Evolutionary conservation across 2,888 invertebrate species (phyloP).

Genomic region (Torymus texanus): DNA sequence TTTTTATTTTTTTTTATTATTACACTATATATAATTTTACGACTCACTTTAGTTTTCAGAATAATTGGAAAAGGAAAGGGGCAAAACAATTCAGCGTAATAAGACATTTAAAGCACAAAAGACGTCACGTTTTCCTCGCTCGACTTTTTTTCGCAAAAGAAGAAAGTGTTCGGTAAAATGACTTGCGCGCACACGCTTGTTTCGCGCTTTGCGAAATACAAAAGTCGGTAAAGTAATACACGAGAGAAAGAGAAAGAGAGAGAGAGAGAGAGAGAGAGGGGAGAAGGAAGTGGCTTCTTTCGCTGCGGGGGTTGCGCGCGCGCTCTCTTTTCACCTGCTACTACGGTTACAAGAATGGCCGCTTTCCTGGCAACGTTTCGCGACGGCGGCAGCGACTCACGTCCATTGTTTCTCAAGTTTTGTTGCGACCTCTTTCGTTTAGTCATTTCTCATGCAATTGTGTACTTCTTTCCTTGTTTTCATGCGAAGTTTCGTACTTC

Average conservation of each 20-base stretch:
- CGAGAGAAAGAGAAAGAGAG: not conserved
- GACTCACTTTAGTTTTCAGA: too few species aligned
- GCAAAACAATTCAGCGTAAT: too few species aligned
- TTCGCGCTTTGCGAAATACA: conserved; percentile 17
- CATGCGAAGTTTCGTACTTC: conserved; percentile 11
- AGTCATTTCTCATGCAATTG: conserved; percentile 47
- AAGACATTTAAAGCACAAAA: too few species aligned
- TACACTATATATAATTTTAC: too few species aligned
- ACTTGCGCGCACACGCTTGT: conserved; percentile 1
- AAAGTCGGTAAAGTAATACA: conserved; percentile 42
- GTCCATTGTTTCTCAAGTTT: conserved; percentile 44
- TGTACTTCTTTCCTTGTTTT: conserved; percentile 34
- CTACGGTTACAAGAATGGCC: conserved; percentile 36
- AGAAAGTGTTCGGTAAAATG: conserved; percentile 6
- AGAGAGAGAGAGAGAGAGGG: not conserved
- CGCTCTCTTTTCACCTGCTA: conserved; percentile 39
- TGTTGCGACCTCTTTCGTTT: conserved; percentile 41
- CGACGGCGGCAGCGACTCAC: not conserved
- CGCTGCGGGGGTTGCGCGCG: not conserved
- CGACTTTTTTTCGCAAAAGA: not conserved
- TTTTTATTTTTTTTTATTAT: too few species aligned
- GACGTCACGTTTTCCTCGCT: too few species aligned
- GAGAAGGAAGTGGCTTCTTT: conserved; percentile 28
- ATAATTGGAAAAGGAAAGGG: too few species aligned
- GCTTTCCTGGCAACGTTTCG: conserved; percentile 31